Conservation (phyloP, 2,888 invertebrate species). For the Apamea crenata region DNA sequence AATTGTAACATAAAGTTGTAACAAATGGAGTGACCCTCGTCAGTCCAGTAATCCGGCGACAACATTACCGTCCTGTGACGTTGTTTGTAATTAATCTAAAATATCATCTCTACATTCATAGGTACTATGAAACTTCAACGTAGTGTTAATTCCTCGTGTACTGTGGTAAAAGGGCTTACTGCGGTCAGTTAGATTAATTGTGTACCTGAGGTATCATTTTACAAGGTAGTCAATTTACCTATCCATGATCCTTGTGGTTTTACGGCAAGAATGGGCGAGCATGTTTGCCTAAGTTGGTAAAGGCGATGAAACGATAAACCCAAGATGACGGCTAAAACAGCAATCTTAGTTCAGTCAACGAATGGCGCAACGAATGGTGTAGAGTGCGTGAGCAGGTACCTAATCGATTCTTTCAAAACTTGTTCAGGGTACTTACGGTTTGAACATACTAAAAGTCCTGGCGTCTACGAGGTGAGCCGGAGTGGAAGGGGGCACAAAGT, state of each 20-base stretch:
- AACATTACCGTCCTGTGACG: constrained; percentile 79
- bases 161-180: constrained; percentile 40
- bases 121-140: constrained; percentile 53
- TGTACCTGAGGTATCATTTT: constrained; percentile 43
- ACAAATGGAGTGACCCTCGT: constrained; percentile 81
- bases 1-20: constrained; percentile 69
- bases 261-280: constrained; percentile 5
- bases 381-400: no score
- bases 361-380: no score
- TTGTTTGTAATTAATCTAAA: constrained; percentile 76
- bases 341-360: no score
- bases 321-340: neutral
- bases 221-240: constrained; percentile 12
- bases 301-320: neutral
- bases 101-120: constrained; percentile 65
- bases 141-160: constrained; percentile 61
- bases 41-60: constrained; percentile 77
- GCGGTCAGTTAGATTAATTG: constrained; percentile 60
- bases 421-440: no score
- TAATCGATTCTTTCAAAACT: no score
- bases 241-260: constrained; percentile 26
- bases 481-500: no score
- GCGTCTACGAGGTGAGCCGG: no score
- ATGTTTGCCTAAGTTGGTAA: neutral
- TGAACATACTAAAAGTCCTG: no score